These are phyloP conservation scores for Meandrusa payeni DNA, from an alignment of 2,888 invertebrate genomes.

Conservation along the genomic window DNA sequence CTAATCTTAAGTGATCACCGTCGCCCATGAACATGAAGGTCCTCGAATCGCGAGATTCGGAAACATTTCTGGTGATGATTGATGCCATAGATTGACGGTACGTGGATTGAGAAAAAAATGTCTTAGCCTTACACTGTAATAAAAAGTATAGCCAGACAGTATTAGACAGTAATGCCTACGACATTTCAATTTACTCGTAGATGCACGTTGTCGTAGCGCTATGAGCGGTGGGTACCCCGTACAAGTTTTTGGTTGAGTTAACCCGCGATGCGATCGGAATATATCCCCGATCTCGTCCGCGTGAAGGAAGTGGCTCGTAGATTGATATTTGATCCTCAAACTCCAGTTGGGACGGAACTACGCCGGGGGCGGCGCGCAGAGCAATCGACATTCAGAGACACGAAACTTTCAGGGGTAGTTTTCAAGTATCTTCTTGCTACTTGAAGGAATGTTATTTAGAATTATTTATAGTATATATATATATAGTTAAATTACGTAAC, in stretches of 20 bases:
- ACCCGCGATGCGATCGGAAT: slow-evolving; percentile 32
- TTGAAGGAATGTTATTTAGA: too few species aligned
- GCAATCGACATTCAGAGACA: slow-evolving; percentile 6
- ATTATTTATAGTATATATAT: too few species aligned
- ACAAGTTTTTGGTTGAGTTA: slow-evolving; percentile 31
- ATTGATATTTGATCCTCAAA: slow-evolving; percentile 76
- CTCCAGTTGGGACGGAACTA: slow-evolving; percentile 36
- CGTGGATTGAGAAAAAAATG: too few species aligned
- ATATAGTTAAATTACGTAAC: too few species aligned
- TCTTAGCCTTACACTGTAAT: too few species aligned
- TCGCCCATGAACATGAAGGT: too few species aligned
- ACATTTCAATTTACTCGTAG: slow-evolving; percentile 19
- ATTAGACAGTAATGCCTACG: slow-evolving; percentile 3
- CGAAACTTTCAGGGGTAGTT: slow-evolving; percentile 9
- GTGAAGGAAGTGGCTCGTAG: slow-evolving; percentile 52
- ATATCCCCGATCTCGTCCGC: slow-evolving; percentile 41
- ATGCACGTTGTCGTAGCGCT: slow-evolving; percentile 25
- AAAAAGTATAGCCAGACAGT: too few species aligned
- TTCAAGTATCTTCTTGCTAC: slow-evolving; percentile 9
- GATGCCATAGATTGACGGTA: too few species aligned
- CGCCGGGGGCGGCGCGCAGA: slow-evolving; percentile 15
- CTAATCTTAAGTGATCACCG: too few species aligned
- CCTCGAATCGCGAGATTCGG: too few species aligned
- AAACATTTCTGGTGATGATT: too few species aligned
- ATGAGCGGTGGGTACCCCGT: slow-evolving; percentile 18